Evolutionary conservation across 1,140 invertebrate species (phyloP).

Genomic region (Tribolium madens): DNA sequence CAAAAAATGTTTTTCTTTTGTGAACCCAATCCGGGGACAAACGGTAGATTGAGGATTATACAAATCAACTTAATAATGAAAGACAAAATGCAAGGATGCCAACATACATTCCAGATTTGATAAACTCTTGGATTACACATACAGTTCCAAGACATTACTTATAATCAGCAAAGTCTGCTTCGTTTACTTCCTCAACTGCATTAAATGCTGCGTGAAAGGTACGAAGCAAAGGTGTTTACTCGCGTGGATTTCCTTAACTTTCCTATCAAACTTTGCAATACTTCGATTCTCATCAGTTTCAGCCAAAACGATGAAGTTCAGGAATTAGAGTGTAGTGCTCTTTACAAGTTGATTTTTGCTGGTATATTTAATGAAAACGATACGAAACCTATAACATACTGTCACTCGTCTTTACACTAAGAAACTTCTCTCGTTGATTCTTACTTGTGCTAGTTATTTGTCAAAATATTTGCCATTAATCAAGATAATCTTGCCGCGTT

Average conservation of each 20-base stretch:
- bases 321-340: slow-evolving; percentile 15
- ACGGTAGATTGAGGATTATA: too few species aligned
- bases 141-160: slow-evolving; percentile 43
- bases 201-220: slow-evolving; percentile 60
- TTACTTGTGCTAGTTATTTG: slow-evolving; percentile 41
- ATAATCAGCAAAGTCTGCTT: slow-evolving; percentile 58
- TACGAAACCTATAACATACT: slow-evolving; percentile 27
- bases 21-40: too few species aligned
- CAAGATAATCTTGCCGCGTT: slow-evolving; percentile 59
- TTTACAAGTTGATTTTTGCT: slow-evolving; percentile 12
- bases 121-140: not conserved
- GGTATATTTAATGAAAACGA: slow-evolving; percentile 17
- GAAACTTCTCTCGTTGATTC: slow-evolving; percentile 32
- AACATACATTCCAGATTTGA: not conserved
- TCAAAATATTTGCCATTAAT: slow-evolving; percentile 63
- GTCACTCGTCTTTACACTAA: slow-evolving; percentile 4
- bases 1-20: too few species aligned
- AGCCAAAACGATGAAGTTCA: not conserved
- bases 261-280: slow-evolving; percentile 57
- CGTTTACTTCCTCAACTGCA: slow-evolving; percentile 57
- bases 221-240: slow-evolving; percentile 60
- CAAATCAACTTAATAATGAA: too few species aligned
- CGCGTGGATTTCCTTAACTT: slow-evolving; percentile 59
- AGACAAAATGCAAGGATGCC: too few species aligned
- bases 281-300: slow-evolving; percentile 51